Base-by-base conservation (phyloP, 1,140 invertebrate species). In the Drosophila nigrodunni region DNA sequence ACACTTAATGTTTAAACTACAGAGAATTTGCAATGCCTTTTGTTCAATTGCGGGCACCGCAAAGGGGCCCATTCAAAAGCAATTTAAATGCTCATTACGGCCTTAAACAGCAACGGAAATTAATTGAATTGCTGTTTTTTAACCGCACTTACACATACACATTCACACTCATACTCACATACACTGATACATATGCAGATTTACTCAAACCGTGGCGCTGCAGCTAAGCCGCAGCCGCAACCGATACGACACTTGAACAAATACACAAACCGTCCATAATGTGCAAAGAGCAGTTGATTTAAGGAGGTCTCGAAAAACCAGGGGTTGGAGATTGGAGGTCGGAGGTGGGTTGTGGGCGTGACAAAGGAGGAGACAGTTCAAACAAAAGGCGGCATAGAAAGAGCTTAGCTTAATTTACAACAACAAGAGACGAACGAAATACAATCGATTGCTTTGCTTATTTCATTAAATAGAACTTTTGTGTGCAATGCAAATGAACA, bases 21-120 rank as follows among this genome's bases (percentile, higher is more conserved):
- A 46, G 37, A 15, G 50, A 34, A 80, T 80, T 74, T 62, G 62
- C 74, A 55, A 78, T 74, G 68, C 76, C 83, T 83, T 86, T 88
- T 87, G 82, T 82, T 82, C 80, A 77, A 77, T 88, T 74, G 69
- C 47, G 71, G 44, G 52, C 68, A 83, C 80, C 85, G 80, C 83
- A 89, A 74, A 74, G 25, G 58, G 50, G 73, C 74, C 49, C 85
- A 89, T 80, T 88, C 85, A 83, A 69, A 89, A 88, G 80, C 83
- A 88, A 88, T 88, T 88, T 89, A 88, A 88, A 89, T 88, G 83
- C 85, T 88, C 80, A 83, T 88, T 88, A 89, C 83, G 83, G 85
- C 83, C 80, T 88, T 88, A 88, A 88, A 60, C 83, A 89, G 83
- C 85, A 74, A 67, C 74, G 85, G 59, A 88, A 88, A 88, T 88